These are phyloP conservation scores for Littorina saxatilis DNA, from an alignment of 1,140 invertebrate species.

Conservation along the genomic window DNA sequence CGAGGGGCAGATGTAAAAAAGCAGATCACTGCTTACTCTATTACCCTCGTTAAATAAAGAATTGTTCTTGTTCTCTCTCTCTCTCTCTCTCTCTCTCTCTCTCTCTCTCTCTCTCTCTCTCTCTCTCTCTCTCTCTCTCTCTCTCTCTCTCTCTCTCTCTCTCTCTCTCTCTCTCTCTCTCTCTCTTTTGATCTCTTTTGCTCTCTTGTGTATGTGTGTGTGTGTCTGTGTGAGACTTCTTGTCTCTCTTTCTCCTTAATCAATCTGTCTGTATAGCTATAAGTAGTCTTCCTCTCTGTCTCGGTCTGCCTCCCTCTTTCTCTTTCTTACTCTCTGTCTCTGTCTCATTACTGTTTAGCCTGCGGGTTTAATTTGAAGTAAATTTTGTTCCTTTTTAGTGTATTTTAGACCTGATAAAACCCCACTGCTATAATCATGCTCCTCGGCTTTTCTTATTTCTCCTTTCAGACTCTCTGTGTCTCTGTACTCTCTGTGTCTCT, in stretches of 20 bases:
- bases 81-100: neutral
- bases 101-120: neutral
- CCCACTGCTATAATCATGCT: too few species aligned
- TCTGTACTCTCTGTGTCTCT: neutral
- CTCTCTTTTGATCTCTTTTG: neutral
- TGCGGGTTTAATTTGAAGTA: too few species aligned
- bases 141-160: neutral
- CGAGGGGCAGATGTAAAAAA: too few species aligned
- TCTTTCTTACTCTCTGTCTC: neutral
- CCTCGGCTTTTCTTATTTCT: neutral
- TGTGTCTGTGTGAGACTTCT: neutral
- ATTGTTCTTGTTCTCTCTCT: neutral
- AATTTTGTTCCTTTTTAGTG: too few species aligned
- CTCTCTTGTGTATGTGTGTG: neutral
- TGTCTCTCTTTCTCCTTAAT: neutral
- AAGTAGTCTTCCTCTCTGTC: too few species aligned
- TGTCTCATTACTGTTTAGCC: neutral
- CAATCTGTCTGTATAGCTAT: neutral
- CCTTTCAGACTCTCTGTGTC: neutral
- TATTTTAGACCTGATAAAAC: too few species aligned
- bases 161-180: neutral
- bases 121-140: too few species aligned
- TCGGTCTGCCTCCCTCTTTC: too few species aligned
- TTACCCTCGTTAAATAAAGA: too few species aligned
- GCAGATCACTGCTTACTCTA: too few species aligned